Evolutionary conservation across 2,888 invertebrate species (phyloP), one percentile per base, ranked within the genome.

Genomic region (Sarcophaga carnaria): DNA sequence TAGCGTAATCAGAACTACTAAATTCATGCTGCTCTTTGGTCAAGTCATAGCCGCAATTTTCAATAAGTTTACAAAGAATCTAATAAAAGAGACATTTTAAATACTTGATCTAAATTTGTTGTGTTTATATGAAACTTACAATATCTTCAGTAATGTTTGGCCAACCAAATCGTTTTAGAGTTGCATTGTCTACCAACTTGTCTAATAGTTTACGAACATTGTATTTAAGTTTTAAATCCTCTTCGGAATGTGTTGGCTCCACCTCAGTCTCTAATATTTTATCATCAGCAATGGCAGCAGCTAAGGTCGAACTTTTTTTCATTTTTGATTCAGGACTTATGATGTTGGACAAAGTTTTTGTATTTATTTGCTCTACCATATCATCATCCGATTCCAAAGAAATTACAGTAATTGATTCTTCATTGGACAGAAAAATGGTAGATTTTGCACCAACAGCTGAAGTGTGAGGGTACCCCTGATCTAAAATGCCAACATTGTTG

Each of bases 131-230:
- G 14, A 49, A 49, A 83, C 80, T 88, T 89, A 91, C 93, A 75
- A 95, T 95, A 93, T 97, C 97, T 80, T 97, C 95, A 60, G 95
- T 94, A 76, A 95, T 95, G 60, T 95, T 94, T 0, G 96, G 96
- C 96, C 97, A 97, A 25, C 96, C 96, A 89, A 97, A 96, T 86
- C 95, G 94, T 90, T 94, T 93, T 25, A 95, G 94, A 45, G 96
- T 96, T 47, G 96, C 95, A 88, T 96, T 95, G 90, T 97, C 97
- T 3, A 97, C 96, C 66, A 98, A 94, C 90, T 97, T 94, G 60
- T 95, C 95, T 47, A 98, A 94, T 75, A 98, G 93, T 92, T 96
- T 96, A 80, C 95, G 94, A 49, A 98, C 95, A 84, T 96, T 96
- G 83, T 96, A 95, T 1, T 95, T 96, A 17, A 97, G 93, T 64